Evolutionary conservation across 2,888 invertebrate species (phyloP).

Genomic region (Pyrrhosoma nymphula): DNA sequence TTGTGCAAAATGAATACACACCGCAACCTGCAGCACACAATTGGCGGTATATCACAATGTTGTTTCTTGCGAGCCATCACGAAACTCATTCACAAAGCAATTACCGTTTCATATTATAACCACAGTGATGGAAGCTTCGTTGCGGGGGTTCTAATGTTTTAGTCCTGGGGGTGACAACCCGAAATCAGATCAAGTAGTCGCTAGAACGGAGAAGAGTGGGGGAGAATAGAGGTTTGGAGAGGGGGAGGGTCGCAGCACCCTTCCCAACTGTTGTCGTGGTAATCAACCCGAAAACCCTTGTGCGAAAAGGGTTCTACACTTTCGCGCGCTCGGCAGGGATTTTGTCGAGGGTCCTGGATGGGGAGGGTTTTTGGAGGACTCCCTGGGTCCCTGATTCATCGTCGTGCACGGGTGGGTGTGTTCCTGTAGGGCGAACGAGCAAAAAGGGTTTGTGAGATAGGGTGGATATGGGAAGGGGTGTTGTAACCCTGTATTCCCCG

Average conservation of each 20-base stretch:
- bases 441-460: background rate
- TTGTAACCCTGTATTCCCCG: background rate
- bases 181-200: background rate
- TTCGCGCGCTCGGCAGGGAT: background rate
- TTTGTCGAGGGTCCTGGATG: background rate
- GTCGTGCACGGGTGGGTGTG: background rate
- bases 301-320: background rate
- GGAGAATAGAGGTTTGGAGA: background rate
- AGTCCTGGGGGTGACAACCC: background rate
- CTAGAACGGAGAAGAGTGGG: background rate
- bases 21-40: no score
- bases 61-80: no score
- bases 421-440: background rate
- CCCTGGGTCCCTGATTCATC: background rate
- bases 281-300: background rate
- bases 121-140: background rate
- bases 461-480: background rate
- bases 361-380: background rate
- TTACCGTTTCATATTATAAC: background rate
- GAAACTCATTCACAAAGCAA: background rate
- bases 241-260: background rate
- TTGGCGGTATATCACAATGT: no score
- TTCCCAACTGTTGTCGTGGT: background rate
- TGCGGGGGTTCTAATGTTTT: background rate
- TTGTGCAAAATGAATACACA: no score